Evolutionary conservation across 2,888 invertebrate species (phyloP).

Genomic region (Dynastes maya): DNA sequence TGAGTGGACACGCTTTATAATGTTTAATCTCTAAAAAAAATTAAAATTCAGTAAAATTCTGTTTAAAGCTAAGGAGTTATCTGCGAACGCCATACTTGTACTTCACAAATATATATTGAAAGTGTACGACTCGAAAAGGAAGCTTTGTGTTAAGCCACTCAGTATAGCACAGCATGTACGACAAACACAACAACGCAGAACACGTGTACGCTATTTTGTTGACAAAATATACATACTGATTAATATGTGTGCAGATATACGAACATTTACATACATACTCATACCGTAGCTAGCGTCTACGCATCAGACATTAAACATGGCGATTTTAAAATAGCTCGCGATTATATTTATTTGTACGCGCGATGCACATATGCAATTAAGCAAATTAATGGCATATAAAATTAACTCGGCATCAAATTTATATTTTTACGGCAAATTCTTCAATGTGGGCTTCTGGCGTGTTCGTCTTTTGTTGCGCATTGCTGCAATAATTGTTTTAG

Average conservation of each 20-base stretch:
- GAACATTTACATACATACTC: background rate
- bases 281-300: background rate
- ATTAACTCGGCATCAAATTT: slow-evolving; percentile 9
- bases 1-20: too few relatives aligned
- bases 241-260: slow-evolving; percentile 17
- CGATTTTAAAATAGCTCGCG: slow-evolving; percentile 31
- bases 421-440: slow-evolving; percentile 17
- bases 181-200: background rate
- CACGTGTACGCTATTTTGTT: slow-evolving; percentile 24
- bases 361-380: slow-evolving; percentile 26
- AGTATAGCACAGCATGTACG: too few relatives aligned
- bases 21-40: too few relatives aligned
- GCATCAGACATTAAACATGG: slow-evolving; percentile 27
- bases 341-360: slow-evolving; percentile 36
- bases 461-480: background rate
- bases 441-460: background rate
- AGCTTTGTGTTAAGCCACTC: too few relatives aligned
- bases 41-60: too few relatives aligned
- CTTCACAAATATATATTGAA: too few relatives aligned
- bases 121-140: too few relatives aligned
- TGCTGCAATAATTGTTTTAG: background rate
- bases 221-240: slow-evolving; percentile 25
- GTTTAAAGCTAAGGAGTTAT: too few relatives aligned
- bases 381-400: slow-evolving; percentile 34
- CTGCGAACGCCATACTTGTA: too few relatives aligned